Evolutionary conservation across 2,888 invertebrate species (phyloP), one percentile per base, ranked within the genome.

Genomic region (Dynastes grantii): DNA sequence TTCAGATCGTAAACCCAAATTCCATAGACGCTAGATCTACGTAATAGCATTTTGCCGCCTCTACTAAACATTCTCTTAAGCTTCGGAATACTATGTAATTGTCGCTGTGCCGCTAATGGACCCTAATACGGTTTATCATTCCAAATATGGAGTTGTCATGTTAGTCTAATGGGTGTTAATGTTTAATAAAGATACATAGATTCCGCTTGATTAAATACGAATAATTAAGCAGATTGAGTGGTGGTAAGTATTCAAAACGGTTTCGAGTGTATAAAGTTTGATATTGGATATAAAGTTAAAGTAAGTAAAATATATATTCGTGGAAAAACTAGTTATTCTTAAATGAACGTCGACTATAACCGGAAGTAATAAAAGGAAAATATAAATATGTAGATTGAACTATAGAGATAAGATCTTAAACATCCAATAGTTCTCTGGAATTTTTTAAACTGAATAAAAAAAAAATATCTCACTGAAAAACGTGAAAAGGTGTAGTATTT

Each of bases 61-160:
- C 51, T 51, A 49, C 29, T 55, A 70, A 51, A 70, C 53, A 53
- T 53, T 55, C 53, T 49, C 55, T 32, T 71, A 53, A 71, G 71
- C 55, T 29, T 53, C 22, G 29, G 53, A 32, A 55, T 71, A 27
- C 51, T 53, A 22, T 71, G 71, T 71, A 71, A 71, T 71, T 71
- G 63, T 76, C 32, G 63, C 53, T 27, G 63, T 76, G 45, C n/a
- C 49, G 27, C 76, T 76, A 76, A 76, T 76, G 76, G 76, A 76
- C 49, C 13, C 45, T 76, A 76, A 76, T 76, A 61, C 63, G 63
- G 13, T 76, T 63, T 76, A 76, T 76, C 76, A 76, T 76, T 76
- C 63, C 63, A 61, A 76, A 76, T 76, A 76, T 76, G 76, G 76
- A 76, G 76, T 76, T 63, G 76, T 63, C 76, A 49, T 64, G 76